Base-by-base conservation (phyloP, 2,113 vertebrate genomes). In the Malaclemys terrapin region DNA sequence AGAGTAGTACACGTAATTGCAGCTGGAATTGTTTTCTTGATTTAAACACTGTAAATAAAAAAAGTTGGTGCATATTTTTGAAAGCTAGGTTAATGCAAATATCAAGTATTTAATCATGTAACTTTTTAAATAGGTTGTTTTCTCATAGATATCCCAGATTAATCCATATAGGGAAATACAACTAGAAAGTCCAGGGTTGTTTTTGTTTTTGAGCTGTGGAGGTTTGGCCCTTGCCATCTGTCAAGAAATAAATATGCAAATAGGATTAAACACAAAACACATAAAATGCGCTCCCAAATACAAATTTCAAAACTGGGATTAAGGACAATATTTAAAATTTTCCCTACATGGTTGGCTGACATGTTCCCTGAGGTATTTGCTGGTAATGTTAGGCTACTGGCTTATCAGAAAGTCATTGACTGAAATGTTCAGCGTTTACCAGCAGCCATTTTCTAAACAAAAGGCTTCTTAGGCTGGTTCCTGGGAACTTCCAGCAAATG, bases 401-500 rank as follows among this genome's bases (percentile, higher is more conserved):
- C 88, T 86, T 84, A 80, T 89, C 72, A 79, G 54, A 93, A 94
- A 42, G 65, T 19, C 54, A 57, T 89, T 84, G 81, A n/a, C 24
- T 95, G 84, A 38, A 47, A 89, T 93, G 89, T 85, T 82, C 90
- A 19, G 50, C 83, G 88, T 38, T 80, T 31, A 91, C 27, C 87
- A 88, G 49, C 80, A 88, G 92, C 59, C 3, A n/a, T 80, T 85
- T 88, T 88, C 87, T 84, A 35, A 85, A 79, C 38, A 83, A 79
- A 79, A 91, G 12, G 0, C 29, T 59, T 47, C 13, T 95, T n/a
- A 29, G 65, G 78, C 83, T 94, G 78, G 82, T 50, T 84, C 45
- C 92, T 95, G 81, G 95, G 89, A 92, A 93, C 93, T 92, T 87
- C 92, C 72, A 83, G 12, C 90, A 92, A 96, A 89, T 92, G n/a